A percentile compares a stretch with the other conserved stretches of the same genome.
These are phyloP conservation scores for Homalodisca vitripennis DNA, from an alignment of 1,140 invertebrate species.

Conservation along the genomic window DNA sequence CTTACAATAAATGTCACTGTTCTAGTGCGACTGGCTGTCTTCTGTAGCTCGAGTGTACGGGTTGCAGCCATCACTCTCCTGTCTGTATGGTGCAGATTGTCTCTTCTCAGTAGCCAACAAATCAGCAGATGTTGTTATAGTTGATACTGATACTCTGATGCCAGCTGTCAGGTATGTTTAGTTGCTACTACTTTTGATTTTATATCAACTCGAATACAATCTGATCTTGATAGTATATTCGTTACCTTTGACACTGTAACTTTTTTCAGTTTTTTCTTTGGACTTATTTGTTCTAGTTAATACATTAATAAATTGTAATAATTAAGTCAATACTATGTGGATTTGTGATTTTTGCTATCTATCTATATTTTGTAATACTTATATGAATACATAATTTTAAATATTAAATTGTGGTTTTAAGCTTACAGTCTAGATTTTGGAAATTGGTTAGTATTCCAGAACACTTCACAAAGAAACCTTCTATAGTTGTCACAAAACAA, in stretches of 20 bases:
- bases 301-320: neutral
- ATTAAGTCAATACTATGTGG: neutral
- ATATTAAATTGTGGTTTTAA: no score
- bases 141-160: slow-evolving; percentile 20
- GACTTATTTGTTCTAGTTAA: neutral
- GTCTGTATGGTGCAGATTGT: slow-evolving; percentile 61
- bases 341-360: neutral
- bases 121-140: slow-evolving; percentile 58
- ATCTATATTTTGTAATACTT: no score
- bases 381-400: no score
- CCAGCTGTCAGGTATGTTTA: slow-evolving; percentile 12
- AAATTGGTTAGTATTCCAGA: no score
- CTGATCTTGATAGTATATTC: no score
- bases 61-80: slow-evolving; percentile 69
- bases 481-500: no score
- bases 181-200: neutral
- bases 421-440: no score
- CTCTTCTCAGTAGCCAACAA: slow-evolving; percentile 60
- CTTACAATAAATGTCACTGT: no score
- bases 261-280: no score
- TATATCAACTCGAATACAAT: neutral
- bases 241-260: no score
- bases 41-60: slow-evolving; percentile 68
- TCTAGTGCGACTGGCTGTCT: slow-evolving; percentile 70
- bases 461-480: no score